A percentile compares a stretch with the other conserved stretches of the same genome.
phyloP scores from a whole-genome alignment of 1,140 invertebrate genomes.

The Apis dorsata region DNA sequence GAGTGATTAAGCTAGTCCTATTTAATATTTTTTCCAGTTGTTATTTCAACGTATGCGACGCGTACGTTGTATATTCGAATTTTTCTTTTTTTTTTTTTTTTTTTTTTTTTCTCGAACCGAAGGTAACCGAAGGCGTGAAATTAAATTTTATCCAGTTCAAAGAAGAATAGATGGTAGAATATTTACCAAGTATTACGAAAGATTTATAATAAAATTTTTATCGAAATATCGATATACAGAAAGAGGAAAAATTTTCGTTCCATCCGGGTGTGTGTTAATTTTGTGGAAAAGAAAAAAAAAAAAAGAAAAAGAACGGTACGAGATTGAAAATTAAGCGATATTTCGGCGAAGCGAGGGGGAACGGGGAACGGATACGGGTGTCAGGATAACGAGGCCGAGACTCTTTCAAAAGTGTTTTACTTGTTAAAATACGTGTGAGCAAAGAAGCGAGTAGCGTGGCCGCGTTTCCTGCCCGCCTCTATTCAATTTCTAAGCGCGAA shows the following conservation, averaged over 20 bases:
- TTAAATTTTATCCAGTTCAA: too few relatives aligned
- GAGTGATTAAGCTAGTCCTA: neutral
- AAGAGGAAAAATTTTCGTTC: too few relatives aligned
- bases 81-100: too few relatives aligned
- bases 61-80: too few relatives aligned
- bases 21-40: neutral
- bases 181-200: too few relatives aligned
- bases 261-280: too few relatives aligned
- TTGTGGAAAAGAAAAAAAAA: too few relatives aligned
- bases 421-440: constrained; percentile 21
- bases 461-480: constrained; percentile 65
- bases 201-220: too few relatives aligned
- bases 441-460: constrained; percentile 57
- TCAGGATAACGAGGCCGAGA: constrained; percentile 60
- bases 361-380: constrained; percentile 66
- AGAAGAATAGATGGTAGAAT: too few relatives aligned
- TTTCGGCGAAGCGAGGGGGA: constrained; percentile 9
- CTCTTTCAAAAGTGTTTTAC: constrained; percentile 43
- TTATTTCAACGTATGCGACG: neutral
- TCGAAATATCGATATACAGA: too few relatives aligned
- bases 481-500: constrained; percentile 72
- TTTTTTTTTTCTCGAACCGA: too few relatives aligned
- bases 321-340: neutral
- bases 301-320: neutral
- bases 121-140: too few relatives aligned